Percentiles rank a stretch among this genome's conserved stretches.
phyloP scores from a whole-genome alignment of 2,797 vertebrate species.

The Sebastes melanostomus region DNA sequence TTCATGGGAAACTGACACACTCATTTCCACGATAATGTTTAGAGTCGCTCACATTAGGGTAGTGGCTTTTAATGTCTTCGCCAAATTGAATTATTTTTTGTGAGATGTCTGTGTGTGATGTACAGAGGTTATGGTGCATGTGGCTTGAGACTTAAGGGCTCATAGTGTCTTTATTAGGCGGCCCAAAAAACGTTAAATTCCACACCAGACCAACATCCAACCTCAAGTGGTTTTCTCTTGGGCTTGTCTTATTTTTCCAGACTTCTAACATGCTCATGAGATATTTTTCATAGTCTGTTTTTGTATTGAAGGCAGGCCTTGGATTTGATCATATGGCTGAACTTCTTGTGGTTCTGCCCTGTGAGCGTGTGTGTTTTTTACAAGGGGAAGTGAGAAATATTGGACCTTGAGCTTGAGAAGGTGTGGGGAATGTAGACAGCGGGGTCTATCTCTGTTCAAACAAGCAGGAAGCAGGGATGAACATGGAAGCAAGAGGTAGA shows the following conservation, averaged over 20 bases:
- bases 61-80: neutral
- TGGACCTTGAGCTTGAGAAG: constrained; percentile 76
- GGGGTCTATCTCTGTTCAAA: constrained; percentile 68
- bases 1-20: neutral
- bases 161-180: neutral
- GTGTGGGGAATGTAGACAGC: constrained; percentile 73
- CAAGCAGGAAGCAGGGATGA: constrained; percentile 37
- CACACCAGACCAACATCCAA: neutral
- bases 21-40: neutral
- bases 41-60: neutral
- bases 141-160: neutral
- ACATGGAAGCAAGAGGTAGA: constrained; percentile 38
- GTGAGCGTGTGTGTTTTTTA: constrained; percentile 6
- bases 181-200: constrained; percentile 17
- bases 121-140: constrained; percentile 10
- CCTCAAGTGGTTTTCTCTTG: neutral
- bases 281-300: constrained; percentile 24
- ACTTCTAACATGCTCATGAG: constrained; percentile 18
- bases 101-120: constrained; percentile 39
- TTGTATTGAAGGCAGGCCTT: neutral
- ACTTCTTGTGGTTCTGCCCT: neutral
- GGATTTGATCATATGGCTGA: constrained; percentile 27
- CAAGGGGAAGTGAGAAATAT: constrained; percentile 68
- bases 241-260: neutral
- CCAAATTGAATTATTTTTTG: constrained; percentile 10